Base-by-base conservation (phyloP, 1,140 invertebrate genomes). In the Drosophila lacteicornis region DNA sequence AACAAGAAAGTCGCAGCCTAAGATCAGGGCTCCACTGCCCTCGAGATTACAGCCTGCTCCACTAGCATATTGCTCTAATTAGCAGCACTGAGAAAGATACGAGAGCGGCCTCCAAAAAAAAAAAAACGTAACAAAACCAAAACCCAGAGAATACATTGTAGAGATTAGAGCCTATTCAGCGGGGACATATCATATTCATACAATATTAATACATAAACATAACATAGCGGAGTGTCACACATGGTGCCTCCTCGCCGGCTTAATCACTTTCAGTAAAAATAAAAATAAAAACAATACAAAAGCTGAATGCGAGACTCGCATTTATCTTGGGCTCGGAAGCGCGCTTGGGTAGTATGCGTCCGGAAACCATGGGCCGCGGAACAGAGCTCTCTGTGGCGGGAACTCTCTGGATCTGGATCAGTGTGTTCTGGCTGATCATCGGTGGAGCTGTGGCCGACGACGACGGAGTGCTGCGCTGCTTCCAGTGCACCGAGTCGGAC, bases 1-100 rank as follows among this genome's bases (percentile, higher is more conserved):
- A 15, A 38, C 3, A 38, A n/a, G 2, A 22, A 22, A 38, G 15
- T 5, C 19, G 19, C 13, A 38, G 55, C n/a, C n/a, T 13, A 61
- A 60, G 36, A 60, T 67, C 56, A 60, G 63, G 56, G 57, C 56
- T 47, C 7, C 53, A 42, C 7, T 30, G 42, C 17, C 53, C 51
- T 36, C 53, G 3, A 45, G 53, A 66, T 50, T 27, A 42, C 55
- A 33, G 13, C 4, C n/a, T 70, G 63, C 63, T 70, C 63, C 33
- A 70, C 62, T 70, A 68, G 67, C 67, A 70, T 68, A 68, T 47
- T 70, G 67, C 63, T 70, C 67, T 38, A 70, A 13, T 71, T 69
- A 38, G 19, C 15, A 33, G 40, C 25, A n/a, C 33, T 36, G 13
- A 55, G 8, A 15, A 27, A 27, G 53, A 69, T 71, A 71, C 12